Evolutionary conservation across 2,797 vertebrate genomes (phyloP).

Genomic region (Catharus ustulatus): DNA sequence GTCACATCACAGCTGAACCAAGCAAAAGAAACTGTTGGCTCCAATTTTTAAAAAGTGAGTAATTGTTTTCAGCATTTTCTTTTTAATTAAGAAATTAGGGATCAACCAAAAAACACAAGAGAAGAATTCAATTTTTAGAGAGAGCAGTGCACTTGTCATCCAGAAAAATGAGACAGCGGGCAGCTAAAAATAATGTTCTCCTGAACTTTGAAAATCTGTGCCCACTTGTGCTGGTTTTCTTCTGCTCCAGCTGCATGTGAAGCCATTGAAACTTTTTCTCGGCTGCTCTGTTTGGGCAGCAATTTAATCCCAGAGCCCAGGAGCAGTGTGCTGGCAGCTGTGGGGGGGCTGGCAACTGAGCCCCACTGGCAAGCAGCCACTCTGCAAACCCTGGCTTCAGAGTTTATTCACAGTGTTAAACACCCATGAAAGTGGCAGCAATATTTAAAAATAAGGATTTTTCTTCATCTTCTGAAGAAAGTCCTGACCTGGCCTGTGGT

Average conservation of each 20-base stretch:
- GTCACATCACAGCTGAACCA: neutral
- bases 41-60: neutral
- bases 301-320: neutral
- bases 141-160: neutral
- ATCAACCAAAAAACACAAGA: neutral
- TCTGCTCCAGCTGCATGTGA: fast-evolving
- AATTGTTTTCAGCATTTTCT: constrained; percentile 39
- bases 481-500: neutral
- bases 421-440: fast-evolving
- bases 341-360: neutral
- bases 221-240: neutral
- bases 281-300: neutral
- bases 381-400: neutral
- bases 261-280: neutral
- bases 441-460: neutral
- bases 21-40: neutral
- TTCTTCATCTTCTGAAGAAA: neutral
- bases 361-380: neutral
- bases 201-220: neutral
- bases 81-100: constrained; percentile 23
- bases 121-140: neutral
- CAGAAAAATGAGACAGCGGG: neutral
- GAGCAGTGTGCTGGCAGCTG: neutral
- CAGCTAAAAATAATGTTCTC: constrained; percentile 3
- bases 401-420: neutral